Percentiles rank a stretch among this genome's conserved stretches.
Conservation (phyloP, 2,888 invertebrate species). For the Hypselothyrea guttata region DNA sequence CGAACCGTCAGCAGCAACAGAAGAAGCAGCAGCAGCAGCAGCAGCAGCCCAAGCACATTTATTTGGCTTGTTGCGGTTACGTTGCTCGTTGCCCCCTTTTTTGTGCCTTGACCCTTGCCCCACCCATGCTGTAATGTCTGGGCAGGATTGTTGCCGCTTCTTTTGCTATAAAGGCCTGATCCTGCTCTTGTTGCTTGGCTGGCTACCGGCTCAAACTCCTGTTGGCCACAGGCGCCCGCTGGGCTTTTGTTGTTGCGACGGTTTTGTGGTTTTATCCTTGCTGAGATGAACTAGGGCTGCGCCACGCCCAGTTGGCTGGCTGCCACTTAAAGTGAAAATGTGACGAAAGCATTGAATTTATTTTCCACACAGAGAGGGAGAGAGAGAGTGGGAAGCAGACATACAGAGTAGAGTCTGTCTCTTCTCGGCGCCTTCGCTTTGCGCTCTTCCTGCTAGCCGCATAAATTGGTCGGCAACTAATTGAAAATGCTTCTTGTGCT, state of each 20-base stretch:
- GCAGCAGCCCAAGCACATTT: slow-evolving; percentile 63
- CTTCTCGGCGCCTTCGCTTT: neutral
- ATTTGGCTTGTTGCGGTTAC: slow-evolving; percentile 70
- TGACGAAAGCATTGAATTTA: slow-evolving; percentile 68
- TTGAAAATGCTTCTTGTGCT: slow-evolving; percentile 73
- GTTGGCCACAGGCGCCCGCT: slow-evolving; percentile 41
- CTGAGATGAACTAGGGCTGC: slow-evolving; percentile 16
- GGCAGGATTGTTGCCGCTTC: neutral
- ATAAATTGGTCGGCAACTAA: slow-evolving; percentile 77
- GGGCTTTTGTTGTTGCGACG: slow-evolving; percentile 66
- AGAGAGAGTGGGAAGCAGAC: no score
- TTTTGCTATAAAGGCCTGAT: neutral
- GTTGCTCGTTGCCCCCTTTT: slow-evolving; percentile 6
- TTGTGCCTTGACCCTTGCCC: no score
- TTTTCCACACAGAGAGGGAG: slow-evolving; percentile 46
- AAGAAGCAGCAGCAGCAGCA: neutral
- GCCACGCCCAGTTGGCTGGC: slow-evolving; percentile 9
- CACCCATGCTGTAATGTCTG: neutral
- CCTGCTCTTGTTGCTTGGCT: neutral
- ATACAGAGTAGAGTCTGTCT: neutral
- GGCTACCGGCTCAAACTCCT: slow-evolving; percentile 15
- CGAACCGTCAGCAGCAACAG: slow-evolving; percentile 23
- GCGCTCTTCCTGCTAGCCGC: slow-evolving; percentile 47
- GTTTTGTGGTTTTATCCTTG: slow-evolving; percentile 68
- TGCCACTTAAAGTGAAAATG: slow-evolving; percentile 59